A percentile compares a stretch with the other conserved stretches of the same genome.
Conservation (phyloP, 2,113 vertebrate genomes). For the Xenopus tropicalis region DNA sequence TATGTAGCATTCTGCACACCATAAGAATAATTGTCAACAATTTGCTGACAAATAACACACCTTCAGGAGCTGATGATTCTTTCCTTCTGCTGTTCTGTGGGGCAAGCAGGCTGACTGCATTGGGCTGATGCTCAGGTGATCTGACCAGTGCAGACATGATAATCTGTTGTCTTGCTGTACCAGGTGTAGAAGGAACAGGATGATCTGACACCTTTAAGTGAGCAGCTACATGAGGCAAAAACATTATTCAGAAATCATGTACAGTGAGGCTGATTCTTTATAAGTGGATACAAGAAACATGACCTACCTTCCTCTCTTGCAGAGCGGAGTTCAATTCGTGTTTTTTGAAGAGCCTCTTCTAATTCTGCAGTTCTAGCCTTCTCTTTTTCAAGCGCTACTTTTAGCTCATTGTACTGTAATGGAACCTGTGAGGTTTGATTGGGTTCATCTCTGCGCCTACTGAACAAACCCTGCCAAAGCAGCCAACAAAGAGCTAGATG, state of each 20-base stretch:
- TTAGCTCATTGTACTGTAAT: slow-evolving; percentile 97
- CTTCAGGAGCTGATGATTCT: slow-evolving; percentile 86
- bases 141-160: slow-evolving; percentile 93
- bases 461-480: slow-evolving; percentile 90
- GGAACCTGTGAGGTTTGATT: slow-evolving; percentile 90
- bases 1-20: no score
- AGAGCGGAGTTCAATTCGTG: slow-evolving; percentile 87
- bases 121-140: slow-evolving; percentile 94
- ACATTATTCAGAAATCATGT: neutral
- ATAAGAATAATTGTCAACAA: no score
- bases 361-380: slow-evolving; percentile 88
- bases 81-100: slow-evolving; percentile 90
- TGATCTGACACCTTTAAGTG: slow-evolving; percentile 91
- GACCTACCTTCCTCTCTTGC: slow-evolving; percentile 88
- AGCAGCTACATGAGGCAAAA: slow-evolving; percentile 67
- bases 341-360: slow-evolving; percentile 95
- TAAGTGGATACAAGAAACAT: neutral
- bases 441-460: slow-evolving; percentile 93
- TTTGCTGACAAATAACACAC: slow-evolving; percentile 58
- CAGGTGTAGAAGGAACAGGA: slow-evolving; percentile 74
- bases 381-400: slow-evolving; percentile 94
- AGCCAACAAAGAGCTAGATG: neutral
- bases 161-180: slow-evolving; percentile 88
- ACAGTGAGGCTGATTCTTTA: neutral
- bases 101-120: slow-evolving; percentile 77